Conservation (phyloP, 2,113 vertebrate genomes). For the Sebastes fasciatus region DNA sequence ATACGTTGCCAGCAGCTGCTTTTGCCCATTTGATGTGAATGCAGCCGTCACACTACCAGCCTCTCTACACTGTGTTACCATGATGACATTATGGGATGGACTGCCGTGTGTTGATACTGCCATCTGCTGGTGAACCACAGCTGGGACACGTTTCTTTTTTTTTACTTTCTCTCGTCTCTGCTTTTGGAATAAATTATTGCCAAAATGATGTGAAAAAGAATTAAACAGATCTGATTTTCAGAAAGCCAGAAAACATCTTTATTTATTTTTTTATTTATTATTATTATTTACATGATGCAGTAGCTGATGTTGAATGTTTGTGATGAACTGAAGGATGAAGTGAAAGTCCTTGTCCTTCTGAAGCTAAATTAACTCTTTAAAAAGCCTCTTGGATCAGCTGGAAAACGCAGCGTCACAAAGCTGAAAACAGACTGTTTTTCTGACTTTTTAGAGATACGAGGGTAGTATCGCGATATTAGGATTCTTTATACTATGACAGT, state of each 20-base stretch:
- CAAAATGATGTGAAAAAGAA: slow-evolving; percentile 10
- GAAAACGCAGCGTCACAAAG: neutral
- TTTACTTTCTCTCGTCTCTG: neutral
- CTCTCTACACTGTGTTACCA: neutral
- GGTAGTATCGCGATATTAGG: too few relatives aligned
- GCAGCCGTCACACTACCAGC: neutral
- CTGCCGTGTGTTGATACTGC: neutral
- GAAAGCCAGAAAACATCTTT: neutral
- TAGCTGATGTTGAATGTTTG: neutral
- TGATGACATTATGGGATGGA: neutral
- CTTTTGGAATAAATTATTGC: slow-evolving; percentile 40
- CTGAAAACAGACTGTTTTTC: too few relatives aligned
- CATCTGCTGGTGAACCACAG: slow-evolving; percentile 11
- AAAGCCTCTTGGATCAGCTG: neutral
- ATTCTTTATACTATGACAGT: too few relatives aligned
- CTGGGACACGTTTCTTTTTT: neutral
- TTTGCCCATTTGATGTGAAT: neutral
- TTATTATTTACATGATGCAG: neutral
- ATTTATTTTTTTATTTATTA: neutral
- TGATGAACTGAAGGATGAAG: neutral
- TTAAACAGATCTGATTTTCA: neutral
- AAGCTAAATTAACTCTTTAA: neutral
- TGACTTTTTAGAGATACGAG: too few relatives aligned
- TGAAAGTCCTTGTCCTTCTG: neutral
- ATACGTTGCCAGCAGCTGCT: neutral